A percentile compares a stretch with the other conserved stretches of the same genome.
phyloP scores from a whole-genome alignment of 2,888 invertebrate genomes.

The Drosophila seclusa region DNA sequence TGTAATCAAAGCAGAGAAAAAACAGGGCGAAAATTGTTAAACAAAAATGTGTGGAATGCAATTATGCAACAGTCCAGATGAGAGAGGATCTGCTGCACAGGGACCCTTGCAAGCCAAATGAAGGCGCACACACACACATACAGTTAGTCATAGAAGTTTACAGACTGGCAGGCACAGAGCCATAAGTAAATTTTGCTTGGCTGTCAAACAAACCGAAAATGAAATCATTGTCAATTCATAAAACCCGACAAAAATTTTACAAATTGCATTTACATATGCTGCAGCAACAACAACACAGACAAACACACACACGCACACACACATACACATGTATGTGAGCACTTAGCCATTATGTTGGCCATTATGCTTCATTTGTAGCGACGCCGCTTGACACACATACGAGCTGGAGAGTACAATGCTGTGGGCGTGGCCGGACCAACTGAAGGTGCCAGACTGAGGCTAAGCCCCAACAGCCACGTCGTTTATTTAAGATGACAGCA shows the following conservation, averaged over 20 bases:
- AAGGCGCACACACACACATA: constrained; percentile 40
- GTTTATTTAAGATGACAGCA: constrained; percentile 79
- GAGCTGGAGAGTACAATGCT: neutral
- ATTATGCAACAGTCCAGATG: constrained; percentile 55
- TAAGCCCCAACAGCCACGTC: constrained; percentile 65
- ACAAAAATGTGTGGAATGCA: constrained; percentile 67
- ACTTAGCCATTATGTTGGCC: constrained; percentile 58
- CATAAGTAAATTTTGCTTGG: constrained; percentile 35
- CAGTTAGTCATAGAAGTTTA: constrained; percentile 58
- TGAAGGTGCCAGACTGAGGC: constrained; percentile 38
- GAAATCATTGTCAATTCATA: constrained; percentile 80
- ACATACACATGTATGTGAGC: constrained; percentile 17
- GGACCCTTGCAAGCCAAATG: constrained; percentile 49
- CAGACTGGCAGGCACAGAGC: constrained; percentile 38
- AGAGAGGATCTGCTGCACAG: neutral
- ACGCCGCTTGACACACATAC: constrained; percentile 63
- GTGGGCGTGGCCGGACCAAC: constrained; percentile 4
- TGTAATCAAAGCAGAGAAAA: constrained; percentile 67
- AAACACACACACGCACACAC: constrained; percentile 3
- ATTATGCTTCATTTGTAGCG: constrained; percentile 74
- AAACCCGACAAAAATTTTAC: constrained; percentile 73
- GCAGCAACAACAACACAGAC: constrained; percentile 34
- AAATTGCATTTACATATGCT: constrained; percentile 78
- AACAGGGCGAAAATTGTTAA: constrained; percentile 43
- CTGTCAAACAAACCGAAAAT: constrained; percentile 76